Evolutionary conservation across 2,797 vertebrate genomes (phyloP).

Genomic region (Okamejei kenojei): DNA sequence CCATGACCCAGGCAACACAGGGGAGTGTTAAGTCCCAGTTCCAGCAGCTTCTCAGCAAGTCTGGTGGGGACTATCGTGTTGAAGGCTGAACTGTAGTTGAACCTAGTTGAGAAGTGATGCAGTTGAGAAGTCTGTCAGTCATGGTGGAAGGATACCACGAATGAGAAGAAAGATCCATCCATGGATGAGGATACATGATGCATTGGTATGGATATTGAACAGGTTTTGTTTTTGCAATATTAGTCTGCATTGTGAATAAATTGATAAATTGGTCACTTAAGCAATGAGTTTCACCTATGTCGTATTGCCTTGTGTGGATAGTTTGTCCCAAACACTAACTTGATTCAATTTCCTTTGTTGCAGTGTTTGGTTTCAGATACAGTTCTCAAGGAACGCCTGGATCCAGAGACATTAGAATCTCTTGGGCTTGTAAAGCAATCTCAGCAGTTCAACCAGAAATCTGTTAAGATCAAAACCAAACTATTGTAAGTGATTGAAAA

Average conservation of each 20-base stretch:
- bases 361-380: slow-evolving; percentile 87
- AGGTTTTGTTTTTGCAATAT: background rate
- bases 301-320: background rate
- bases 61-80: too few species aligned
- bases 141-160: too few species aligned
- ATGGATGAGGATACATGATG: too few species aligned
- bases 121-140: too few species aligned
- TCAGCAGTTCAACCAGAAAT: slow-evolving; percentile 98
- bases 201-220: too few species aligned
- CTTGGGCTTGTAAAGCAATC: slow-evolving; percentile 96
- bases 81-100: too few species aligned
- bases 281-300: background rate
- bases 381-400: slow-evolving; percentile 88
- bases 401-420: slow-evolving; percentile 93
- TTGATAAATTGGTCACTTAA: background rate
- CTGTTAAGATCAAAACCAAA: slow-evolving; percentile 99
- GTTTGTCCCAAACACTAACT: background rate
- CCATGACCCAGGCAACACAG: too few species aligned
- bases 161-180: too few species aligned
- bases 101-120: too few species aligned
- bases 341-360: slow-evolving; percentile 48
- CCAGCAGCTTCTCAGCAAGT: too few species aligned
- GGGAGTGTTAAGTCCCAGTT: too few species aligned
- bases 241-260: background rate
- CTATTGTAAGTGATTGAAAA: slow-evolving; percentile 78